Conservation (phyloP, 1,140 invertebrate genomes). For the Drosophila kohkoa region DNA sequence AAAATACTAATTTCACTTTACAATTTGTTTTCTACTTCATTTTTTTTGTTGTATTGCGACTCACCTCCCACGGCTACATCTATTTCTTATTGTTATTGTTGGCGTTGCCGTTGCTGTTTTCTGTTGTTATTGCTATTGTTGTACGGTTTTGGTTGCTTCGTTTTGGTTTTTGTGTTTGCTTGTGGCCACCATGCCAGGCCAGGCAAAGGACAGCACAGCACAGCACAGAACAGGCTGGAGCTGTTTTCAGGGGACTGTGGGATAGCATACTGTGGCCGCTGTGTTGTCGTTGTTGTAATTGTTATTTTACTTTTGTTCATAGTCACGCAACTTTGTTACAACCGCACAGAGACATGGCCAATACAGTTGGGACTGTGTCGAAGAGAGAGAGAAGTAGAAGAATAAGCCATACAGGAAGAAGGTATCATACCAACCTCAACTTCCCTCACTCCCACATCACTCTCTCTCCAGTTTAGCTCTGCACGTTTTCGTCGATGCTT, state of each 20-base stretch:
- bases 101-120: conserved; percentile 24
- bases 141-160: conserved; percentile 49
- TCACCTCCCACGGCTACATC: conserved; percentile 11
- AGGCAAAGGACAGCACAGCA: not conserved
- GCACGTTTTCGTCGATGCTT: conserved; percentile 48
- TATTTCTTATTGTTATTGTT: conserved; percentile 52
- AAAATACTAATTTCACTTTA: conserved; percentile 84
- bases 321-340: conserved; percentile 81
- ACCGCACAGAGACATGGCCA: conserved; percentile 77
- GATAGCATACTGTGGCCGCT: conserved; percentile 26
- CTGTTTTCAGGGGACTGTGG: too few species aligned
- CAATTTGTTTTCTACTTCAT: conserved; percentile 73
- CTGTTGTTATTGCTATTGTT: conserved; percentile 23
- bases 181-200: conserved; percentile 56
- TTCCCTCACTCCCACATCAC: too few species aligned
- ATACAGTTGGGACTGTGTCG: conserved; percentile 42
- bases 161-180: conserved; percentile 74
- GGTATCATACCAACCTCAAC: conserved; percentile 21
- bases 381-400: conserved; percentile 9
- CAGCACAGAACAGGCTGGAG: not conserved
- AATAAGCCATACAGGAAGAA: conserved; percentile 56
- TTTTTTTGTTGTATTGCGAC: conserved; percentile 25
- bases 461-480: not conserved
- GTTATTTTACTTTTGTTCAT: conserved; percentile 81
- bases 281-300: conserved; percentile 59